Conservation (phyloP, 2,888 invertebrate species). For the Synergus laeviventris region DNA sequence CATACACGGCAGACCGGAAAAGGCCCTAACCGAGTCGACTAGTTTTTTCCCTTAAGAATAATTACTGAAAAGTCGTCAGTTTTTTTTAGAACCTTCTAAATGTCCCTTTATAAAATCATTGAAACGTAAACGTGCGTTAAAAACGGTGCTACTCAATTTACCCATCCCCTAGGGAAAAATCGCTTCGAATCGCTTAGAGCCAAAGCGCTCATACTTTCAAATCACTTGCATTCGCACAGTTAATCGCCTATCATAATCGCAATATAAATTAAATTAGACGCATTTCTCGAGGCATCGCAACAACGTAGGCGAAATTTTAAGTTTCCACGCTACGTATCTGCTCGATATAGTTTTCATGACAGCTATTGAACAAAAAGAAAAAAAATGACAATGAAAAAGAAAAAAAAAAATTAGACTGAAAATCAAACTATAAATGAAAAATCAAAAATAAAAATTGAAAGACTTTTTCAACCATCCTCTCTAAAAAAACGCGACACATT, state of each 20-base stretch:
- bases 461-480: constrained; percentile 30
- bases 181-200: constrained; percentile 26
- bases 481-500: constrained; percentile 20
- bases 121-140: constrained; percentile 15
- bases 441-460: constrained; percentile 26
- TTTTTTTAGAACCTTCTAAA: not conserved
- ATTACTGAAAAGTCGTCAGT: not conserved
- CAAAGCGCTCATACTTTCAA: constrained; percentile 37
- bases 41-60: constrained; percentile 20
- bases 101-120: not conserved
- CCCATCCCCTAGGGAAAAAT: not conserved
- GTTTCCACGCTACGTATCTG: not conserved
- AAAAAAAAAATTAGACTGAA: constrained; percentile 37
- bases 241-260: constrained; percentile 40
- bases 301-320: constrained; percentile 47
- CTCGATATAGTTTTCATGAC: constrained; percentile 36
- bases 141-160: constrained; percentile 9
- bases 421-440: constrained; percentile 40
- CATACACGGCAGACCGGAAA: constrained; percentile 55
- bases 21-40: constrained; percentile 43
- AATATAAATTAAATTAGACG: constrained; percentile 62
- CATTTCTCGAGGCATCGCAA: constrained; percentile 64
- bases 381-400: too few relatives aligned
- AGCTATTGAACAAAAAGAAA: constrained; percentile 40
- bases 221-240: constrained; percentile 34